Percentiles rank a stretch among this genome's conserved stretches.
Evolutionary conservation across 2,888 invertebrate species (phyloP).

Genomic region (Habroteleia sp.): DNA sequence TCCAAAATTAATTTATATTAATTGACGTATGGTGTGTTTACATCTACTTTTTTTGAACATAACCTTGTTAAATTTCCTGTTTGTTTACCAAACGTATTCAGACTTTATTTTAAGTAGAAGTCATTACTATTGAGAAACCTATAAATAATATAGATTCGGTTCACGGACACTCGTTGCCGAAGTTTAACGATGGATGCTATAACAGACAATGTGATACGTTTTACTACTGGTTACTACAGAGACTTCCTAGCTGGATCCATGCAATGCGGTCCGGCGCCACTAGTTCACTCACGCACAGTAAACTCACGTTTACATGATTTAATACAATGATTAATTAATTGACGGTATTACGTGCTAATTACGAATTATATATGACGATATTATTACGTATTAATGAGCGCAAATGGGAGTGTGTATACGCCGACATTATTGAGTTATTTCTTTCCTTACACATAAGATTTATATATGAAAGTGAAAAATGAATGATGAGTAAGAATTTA

Average conservation of each 20-base stretch:
- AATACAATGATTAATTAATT: constrained; percentile 77
- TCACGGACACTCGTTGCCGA: constrained; percentile 72
- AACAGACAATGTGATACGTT: constrained; percentile 80
- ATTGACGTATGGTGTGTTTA: no score
- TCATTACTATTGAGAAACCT: no score
- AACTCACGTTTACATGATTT: constrained; percentile 78
- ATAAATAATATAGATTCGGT: constrained; percentile 29
- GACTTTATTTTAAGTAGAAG: no score
- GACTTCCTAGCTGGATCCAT: constrained; percentile 79
- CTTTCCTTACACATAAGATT: constrained; percentile 33
- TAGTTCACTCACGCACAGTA: constrained; percentile 81
- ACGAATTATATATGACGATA: constrained; percentile 71
- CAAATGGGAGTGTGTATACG: constrained; percentile 42
- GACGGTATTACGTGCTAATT: constrained; percentile 77
- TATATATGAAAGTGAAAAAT: constrained; percentile 18
- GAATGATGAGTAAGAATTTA: constrained; percentile 35
- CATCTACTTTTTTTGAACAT: no score
- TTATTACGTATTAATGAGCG: constrained; percentile 61
- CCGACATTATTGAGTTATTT: constrained; percentile 36
- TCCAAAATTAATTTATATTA: no score
- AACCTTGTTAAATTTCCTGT: no score
- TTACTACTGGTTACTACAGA: constrained; percentile 81
- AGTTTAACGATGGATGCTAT: constrained; percentile 80
- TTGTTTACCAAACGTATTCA: no score
- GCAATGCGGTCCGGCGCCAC: constrained; percentile 75